A percentile compares a stretch with the other conserved stretches of the same genome.
phyloP scores from a whole-genome alignment of 2,113 vertebrate genomes.

The Centrocercus urophasianus region DNA sequence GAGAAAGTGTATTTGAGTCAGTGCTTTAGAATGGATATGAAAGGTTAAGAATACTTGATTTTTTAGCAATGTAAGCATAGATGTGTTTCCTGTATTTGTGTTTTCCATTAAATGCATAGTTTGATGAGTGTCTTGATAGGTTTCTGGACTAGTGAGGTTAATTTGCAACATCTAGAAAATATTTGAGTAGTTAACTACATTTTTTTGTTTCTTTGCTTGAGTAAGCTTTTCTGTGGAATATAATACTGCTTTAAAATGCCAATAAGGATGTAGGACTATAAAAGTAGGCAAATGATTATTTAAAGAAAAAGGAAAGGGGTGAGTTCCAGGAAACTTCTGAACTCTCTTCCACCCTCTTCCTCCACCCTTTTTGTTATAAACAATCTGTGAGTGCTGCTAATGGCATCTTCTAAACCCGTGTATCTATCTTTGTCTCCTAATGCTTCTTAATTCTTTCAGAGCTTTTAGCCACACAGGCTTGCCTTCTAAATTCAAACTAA shows the following conservation, averaged over 20 bases:
- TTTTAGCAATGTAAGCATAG: background rate
- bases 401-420: background rate
- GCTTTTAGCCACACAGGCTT: background rate
- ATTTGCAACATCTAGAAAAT: background rate
- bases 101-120: background rate
- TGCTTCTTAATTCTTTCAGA: background rate
- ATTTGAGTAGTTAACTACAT: background rate
- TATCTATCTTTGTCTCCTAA: background rate
- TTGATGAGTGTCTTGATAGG: background rate
- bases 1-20: background rate
- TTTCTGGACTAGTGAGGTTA: background rate
- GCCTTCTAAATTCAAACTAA: background rate
- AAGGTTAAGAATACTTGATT: background rate
- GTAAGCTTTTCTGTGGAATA: background rate
- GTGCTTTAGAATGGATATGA: background rate
- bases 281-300: background rate
- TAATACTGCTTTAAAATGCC: background rate
- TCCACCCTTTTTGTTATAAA: background rate
- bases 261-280: background rate
- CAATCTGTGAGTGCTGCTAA: background rate
- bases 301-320: background rate
- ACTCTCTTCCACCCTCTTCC: background rate
- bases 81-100: background rate
- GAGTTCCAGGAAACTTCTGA: background rate
- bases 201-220: background rate